Conservation (phyloP, 1,140 invertebrate species). For the Xylocopa sonorina region DNA sequence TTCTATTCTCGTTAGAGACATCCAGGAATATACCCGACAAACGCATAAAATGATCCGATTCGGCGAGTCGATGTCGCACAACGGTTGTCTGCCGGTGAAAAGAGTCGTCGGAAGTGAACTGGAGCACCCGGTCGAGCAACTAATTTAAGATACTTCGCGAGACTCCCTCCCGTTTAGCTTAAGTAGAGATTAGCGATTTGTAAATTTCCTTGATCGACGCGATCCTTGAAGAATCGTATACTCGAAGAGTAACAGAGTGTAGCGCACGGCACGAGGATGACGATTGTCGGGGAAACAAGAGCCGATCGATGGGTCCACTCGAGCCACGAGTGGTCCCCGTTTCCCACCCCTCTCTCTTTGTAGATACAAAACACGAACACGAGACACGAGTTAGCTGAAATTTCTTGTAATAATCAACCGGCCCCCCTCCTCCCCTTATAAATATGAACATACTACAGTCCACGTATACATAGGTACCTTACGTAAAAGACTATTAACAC, state of each 20-base stretch:
- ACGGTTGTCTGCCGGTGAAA: background rate
- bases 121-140: background rate
- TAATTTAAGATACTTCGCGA: constrained; percentile 38
- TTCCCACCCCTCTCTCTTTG: constrained; percentile 69
- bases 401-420: constrained; percentile 78
- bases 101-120: background rate
- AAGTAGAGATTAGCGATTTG: constrained; percentile 60
- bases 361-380: constrained; percentile 72
- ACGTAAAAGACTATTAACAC: constrained; percentile 73
- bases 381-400: constrained; percentile 65
- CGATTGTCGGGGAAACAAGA: constrained; percentile 7
- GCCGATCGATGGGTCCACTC: background rate
- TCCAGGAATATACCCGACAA: background rate
- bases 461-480: constrained; percentile 72
- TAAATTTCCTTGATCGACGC: constrained; percentile 57
- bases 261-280: constrained; percentile 12
- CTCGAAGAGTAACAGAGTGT: constrained; percentile 34
- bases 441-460: constrained; percentile 77
- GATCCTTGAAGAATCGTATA: constrained; percentile 26
- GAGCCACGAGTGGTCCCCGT: background rate
- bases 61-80: background rate
- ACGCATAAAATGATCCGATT: background rate
- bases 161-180: constrained; percentile 37
- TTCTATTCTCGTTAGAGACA: background rate
- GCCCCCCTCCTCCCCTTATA: constrained; percentile 66